Evolutionary conservation across 2,888 invertebrate species (phyloP), one percentile per base, ranked within the genome.

Genomic region (Tinea semifulvella): DNA sequence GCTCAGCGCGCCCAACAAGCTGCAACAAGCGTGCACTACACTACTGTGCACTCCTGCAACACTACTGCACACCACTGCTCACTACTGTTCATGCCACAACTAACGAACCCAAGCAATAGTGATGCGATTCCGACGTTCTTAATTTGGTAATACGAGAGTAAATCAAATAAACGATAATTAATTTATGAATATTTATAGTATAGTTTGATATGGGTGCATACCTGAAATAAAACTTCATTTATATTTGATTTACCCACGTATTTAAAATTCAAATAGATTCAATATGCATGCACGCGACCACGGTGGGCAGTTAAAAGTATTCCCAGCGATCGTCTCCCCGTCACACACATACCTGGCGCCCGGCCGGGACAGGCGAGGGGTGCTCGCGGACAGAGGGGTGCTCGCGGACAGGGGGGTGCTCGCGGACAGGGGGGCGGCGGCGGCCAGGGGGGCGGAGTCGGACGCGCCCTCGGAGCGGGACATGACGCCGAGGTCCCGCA

Each of bases 381-480:
- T 3, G 26, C 31, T 3, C 13, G 31, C 13, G 3, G 25, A 13
- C 17, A 2, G 10, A 25, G 22, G 19, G 2, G 19, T 3, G 26
- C 31, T 3, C 13, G 31, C 13, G 3, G 25, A 13, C 17, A 2
- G 10, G 42, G 22, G 16, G 7, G 43, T 68, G 31, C 31, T 6
- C 31, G 13, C 31, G 76, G 72, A 91, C 91, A 22, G 81, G 81
- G 22, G 81, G 56, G 57, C 81, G 81, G 0, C 82, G 72, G 10
- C 81, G 65, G 0, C 81, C 69, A 3, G 81, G 81, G 0, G 81
- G 80, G 0, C 81, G 81, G 20, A 81, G 76, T 0, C 76, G 66
- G 0, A 46, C 67, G 76, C 31, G 14, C 66, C 63, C 47, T 63
- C 58, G 10, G 55, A 53, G 47, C 60, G 62, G 0, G 65, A 63